Evolutionary conservation across 2,888 invertebrate species (phyloP).

Genomic region (Agrochola circellaris): DNA sequence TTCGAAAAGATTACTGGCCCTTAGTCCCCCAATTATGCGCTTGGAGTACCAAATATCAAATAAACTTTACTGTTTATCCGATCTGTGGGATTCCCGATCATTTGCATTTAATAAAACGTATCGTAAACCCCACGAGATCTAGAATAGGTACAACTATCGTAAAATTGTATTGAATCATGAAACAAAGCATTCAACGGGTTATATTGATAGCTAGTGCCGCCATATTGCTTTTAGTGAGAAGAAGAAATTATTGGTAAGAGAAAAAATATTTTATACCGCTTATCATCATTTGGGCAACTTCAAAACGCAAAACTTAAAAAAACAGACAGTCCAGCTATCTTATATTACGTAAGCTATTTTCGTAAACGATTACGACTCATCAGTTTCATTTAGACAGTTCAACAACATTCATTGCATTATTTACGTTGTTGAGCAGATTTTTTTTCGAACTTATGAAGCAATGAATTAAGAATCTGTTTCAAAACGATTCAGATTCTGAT

Average conservation of each 20-base stretch:
- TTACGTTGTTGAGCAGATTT: too few relatives aligned
- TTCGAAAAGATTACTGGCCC: too few relatives aligned
- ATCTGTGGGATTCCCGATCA: not conserved
- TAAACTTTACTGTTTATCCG: conserved; percentile 8
- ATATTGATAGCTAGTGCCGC: not conserved
- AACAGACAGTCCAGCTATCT: too few relatives aligned
- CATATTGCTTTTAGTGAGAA: conserved; percentile 5
- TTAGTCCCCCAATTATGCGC: too few relatives aligned
- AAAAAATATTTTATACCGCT: too few relatives aligned
- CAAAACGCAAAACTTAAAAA: not conserved
- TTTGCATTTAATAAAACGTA: conserved; percentile 36
- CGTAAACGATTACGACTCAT: too few relatives aligned
- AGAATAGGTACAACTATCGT: conserved; percentile 18
- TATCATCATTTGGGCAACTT: not conserved
- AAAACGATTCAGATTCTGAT: too few relatives aligned
- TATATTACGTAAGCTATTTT: too few relatives aligned
- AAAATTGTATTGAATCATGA: conserved; percentile 31
- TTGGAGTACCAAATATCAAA: not conserved
- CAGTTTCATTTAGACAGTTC: too few relatives aligned
- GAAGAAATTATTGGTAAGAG: not conserved
- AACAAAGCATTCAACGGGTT: conserved; percentile 16
- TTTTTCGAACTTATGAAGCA: too few relatives aligned
- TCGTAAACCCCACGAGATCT: conserved; percentile 26
- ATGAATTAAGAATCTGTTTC: too few relatives aligned
- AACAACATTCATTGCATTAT: too few relatives aligned